Base-by-base conservation (phyloP, 1,140 invertebrate species). In the Polyergus mexicanus region DNA sequence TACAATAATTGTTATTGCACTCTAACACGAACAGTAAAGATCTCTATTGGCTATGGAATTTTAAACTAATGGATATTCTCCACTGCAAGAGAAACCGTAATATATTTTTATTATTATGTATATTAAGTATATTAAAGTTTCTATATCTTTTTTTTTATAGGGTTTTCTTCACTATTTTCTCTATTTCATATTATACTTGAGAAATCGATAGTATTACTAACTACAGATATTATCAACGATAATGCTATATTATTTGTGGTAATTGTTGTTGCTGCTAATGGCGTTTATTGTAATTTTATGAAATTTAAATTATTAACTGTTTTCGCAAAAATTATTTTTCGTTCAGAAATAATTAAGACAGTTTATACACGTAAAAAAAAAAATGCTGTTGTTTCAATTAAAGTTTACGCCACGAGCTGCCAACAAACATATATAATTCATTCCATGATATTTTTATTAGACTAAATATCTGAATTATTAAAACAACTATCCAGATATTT, bases 11-110 rank as follows among this genome's bases (percentile, higher is more conserved):
- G 68, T 83, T 83, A 83, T 83, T 83, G 38, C 78, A 47, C 54
- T 74, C 54, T 83, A 83, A 62, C 78, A 83, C 68, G 78, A 74
- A 83, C 68, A 47, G 13, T 72, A 83, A 83, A 74, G 54, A 62
- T 83, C 38, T 72, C 54, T 72, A 44, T 72, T 72, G 54, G 74
- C 44, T 47, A n/a, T 83, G 25, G 68, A 62, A 72, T 74, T 25
- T 74, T n/a, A 25, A 74, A 72, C 44, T 83, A 72, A 51, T 56
- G 25, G 19, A 35, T 41, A 83, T 72, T 72, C 38, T 58, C 13
- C 28, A 22, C 13, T 74, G 28, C 25, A 60, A 60, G 38, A 60
- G n/a, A 60, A 60, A 62, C 38, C 35, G 54, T 28, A 58, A 11
- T 41, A 11, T 41, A 41, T 58, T 68, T 65, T 47, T 58, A 32